Evolutionary conservation across 2,797 vertebrate species (phyloP), one percentile per base, ranked within the genome.

Genomic region (Harpagifer antarcticus): DNA sequence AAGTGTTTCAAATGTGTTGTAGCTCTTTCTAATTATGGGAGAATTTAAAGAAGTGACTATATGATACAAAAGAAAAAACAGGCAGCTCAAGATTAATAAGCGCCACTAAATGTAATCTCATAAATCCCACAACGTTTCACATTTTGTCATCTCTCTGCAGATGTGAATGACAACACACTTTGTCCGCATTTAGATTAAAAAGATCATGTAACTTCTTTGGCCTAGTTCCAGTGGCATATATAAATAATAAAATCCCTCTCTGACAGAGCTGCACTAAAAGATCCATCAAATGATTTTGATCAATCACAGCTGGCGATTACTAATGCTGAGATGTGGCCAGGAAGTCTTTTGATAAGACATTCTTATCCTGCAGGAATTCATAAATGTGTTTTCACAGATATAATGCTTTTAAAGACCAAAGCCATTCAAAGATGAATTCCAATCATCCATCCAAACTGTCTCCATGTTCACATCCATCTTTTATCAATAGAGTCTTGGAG

Each of bases 401-500:
- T 80, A 31, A 86, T 78, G 67, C 63, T 69, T 86, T 86, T 76
- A 57, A 73, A 76, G 62, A 83, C 86, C 79, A 86, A 85, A 85
- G 76, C 17, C 72, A 33, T 60, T 65, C 37, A 49, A 65, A 78
- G 80, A 78, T 71, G 52, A 73, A 66, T 56, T 79, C 43, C 44
- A 68, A 68, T 83, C 83, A 84, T 81, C 80, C 76, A 56, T 65
- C 57, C 74, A 60, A 57, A 62, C 60, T 52, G 45, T 85, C 56
- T 77, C 66, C 50, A 17, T 33, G 78, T 78, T 56, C 20, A 59
- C 56, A 66, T 74, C 33, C 47, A 68, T 79, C 42, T 83, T 71
- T 73, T 67, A 85, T 84, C 74, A 88, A 81, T 77, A 87, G 66
- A 78, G 77, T 78, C 61, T 82, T 55, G 50, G 72, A 81, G 82